A percentile compares a stretch with the other conserved stretches of the same genome.
Evolutionary conservation across 2,888 invertebrate species (phyloP).

Genomic region (Nesidiocoris tenuis): DNA sequence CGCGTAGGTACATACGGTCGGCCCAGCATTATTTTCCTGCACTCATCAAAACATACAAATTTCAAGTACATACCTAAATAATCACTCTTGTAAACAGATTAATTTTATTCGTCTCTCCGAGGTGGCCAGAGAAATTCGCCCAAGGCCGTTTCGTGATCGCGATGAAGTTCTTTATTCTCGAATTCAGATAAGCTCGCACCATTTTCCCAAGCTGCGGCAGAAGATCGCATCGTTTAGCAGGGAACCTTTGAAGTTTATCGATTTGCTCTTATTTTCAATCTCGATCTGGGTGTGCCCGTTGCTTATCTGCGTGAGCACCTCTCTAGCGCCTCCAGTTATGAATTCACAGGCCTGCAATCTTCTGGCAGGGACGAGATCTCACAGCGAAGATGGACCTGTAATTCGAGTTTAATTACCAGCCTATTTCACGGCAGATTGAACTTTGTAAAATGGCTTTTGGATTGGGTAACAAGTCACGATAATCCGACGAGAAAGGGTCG

Average conservation of each 20-base stretch:
- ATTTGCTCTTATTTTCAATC: background rate
- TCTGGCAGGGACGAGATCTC: background rate
- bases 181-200: background rate
- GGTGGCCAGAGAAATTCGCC: background rate
- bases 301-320: background rate
- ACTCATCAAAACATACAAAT: too few species aligned
- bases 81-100: too few species aligned
- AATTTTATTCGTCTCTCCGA: too few species aligned
- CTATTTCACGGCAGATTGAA: background rate
- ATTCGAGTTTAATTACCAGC: background rate
- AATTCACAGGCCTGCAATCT: background rate
- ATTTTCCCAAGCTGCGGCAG: background rate
- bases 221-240: background rate
- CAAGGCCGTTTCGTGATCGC: background rate
- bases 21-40: too few species aligned
- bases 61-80: too few species aligned
- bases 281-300: background rate
- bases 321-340: background rate
- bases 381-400: background rate
- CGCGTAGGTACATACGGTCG: too few species aligned
- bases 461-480: too few species aligned
- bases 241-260: background rate
- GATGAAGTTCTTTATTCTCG: background rate
- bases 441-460: background rate
- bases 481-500: too few species aligned